Evolutionary conservation across 2,888 invertebrate species (phyloP).

Genomic region (Agrotis exclamationis): DNA sequence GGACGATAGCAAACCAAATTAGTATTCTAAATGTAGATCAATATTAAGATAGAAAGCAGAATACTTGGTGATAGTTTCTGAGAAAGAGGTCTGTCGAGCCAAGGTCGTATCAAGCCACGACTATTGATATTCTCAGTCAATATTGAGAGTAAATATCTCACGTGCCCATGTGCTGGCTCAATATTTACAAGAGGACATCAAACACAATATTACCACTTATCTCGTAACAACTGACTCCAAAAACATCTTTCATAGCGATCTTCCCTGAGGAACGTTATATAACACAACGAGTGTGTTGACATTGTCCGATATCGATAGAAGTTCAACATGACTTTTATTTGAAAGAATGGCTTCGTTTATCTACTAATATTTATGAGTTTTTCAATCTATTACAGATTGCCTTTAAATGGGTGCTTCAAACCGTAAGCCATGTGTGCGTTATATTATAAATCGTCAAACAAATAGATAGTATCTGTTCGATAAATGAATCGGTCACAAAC

Average conservation of each 20-base stretch:
- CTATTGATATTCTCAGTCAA: slow-evolving; percentile 88
- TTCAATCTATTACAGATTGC: slow-evolving; percentile 77
- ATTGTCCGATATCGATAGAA: slow-evolving; percentile 78
- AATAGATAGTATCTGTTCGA: slow-evolving; percentile 59
- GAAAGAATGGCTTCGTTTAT: slow-evolving; percentile 78
- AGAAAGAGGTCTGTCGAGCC: slow-evolving; percentile 75
- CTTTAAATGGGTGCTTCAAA: slow-evolving; percentile 74
- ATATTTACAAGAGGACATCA: slow-evolving; percentile 88
- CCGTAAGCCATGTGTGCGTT: slow-evolving; percentile 71
- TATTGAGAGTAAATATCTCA: slow-evolving; percentile 89
- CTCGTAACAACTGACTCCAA: slow-evolving; percentile 86
- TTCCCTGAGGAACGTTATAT: slow-evolving; percentile 75
- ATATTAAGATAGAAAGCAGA: slow-evolving; percentile 51
- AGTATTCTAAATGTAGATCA: slow-evolving; percentile 18
- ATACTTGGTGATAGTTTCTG: slow-evolving; percentile 66
- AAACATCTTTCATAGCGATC: slow-evolving; percentile 82
- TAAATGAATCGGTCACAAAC: slow-evolving; percentile 45
- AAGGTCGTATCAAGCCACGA: slow-evolving; percentile 83
- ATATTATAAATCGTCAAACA: slow-evolving; percentile 69
- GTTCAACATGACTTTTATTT: slow-evolving; percentile 79
- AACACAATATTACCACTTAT: slow-evolving; percentile 90
- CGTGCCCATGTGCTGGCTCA: slow-evolving; percentile 85
- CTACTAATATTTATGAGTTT: slow-evolving; percentile 78
- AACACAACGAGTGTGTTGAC: slow-evolving; percentile 79
- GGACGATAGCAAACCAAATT: not conserved